Evolutionary conservation across 2,797 vertebrate genomes (phyloP), one percentile per base, ranked within the genome.

Genomic region (Acropternis orthonyx): DNA sequence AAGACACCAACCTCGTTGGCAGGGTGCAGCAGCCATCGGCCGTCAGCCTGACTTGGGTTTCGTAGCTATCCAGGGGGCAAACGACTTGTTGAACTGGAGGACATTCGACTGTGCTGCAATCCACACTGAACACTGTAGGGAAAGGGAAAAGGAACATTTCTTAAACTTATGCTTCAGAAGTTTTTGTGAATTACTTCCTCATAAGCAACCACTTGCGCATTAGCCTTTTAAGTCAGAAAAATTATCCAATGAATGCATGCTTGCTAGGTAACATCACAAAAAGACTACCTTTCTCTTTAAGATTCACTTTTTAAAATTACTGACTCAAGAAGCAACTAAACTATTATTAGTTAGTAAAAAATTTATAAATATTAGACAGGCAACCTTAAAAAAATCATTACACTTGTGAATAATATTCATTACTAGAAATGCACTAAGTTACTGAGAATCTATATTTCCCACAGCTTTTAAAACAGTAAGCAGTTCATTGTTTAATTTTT

Each of bases 101-200:
- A 77, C 99, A 99, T 86, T 99, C 98, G 49, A 99, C 99, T 7
- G 98, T 99, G 97, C 98, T 99, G 98, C 99, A 99, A 92, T 99
- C 98, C 97, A 99, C 98, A 58, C 98, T 99, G 97, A 98, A 99
- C 90, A 99, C 98, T 99, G 84, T 0, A 8, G 92, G 97, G 77
- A 75, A 93, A 95, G 51, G 44, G 67, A 94, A 96, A 93, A 88
- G 95, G 58, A 96, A 91, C 92, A 84, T 68, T 59, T 65, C 34
- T 56, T 92, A 92, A 83, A 84, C n/a, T 72, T 28, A 79, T 51
- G 51, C 36, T 81, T 93, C 74, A 67, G 24, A 54, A 96, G 77
- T 76, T 71, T 74, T 54, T 67, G 22, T 12, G 79, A 74, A 74
- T 75, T 54, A 55, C 39, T 79, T 82, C 51, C 80, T 56, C 26